Base-by-base conservation (phyloP, 2,113 vertebrate species). In the Sander lucioperca region DNA sequence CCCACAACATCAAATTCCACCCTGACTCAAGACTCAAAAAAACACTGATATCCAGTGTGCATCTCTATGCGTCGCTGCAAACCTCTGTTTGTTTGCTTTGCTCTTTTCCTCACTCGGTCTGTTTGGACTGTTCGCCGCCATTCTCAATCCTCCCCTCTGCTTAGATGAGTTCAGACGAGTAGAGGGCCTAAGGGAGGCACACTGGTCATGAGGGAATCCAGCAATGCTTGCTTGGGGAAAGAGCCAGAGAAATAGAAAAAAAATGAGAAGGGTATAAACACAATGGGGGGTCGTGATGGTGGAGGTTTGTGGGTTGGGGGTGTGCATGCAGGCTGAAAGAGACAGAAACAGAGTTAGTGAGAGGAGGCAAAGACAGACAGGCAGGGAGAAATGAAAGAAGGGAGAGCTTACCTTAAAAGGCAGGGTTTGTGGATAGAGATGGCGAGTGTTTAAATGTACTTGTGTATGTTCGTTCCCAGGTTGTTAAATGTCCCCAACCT, bases 361-460 rank as follows among this genome's bases (percentile, higher is more conserved):
- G 73, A 63, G 59, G 73, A 83, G 73, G 63, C 76, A 70, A 66
- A 84, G 86, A 71, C 65, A 79, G 61, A 79, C 54, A 47, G 82
- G n/a, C 53, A 53, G 65, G 77, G 77, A 66, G 79, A 81, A 47
- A 69, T 76, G 82, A 70, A 79, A 86, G 57, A 43, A 43, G 61
- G 43, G 88, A 92, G 85, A 88, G 82, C 84, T 92, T 93, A 91
- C 94, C 94, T 94, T 95, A 95, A 94, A 95, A 94, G 95, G 95
- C 88, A 91, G 72, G 94, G 93, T 95, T 94, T 93, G 91, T 82
- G 69, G 91, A 93, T 80, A 74, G 85, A 89, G 82, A 80, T 69
- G 82, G 84, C 73, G 19, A 76, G 71, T 92, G 87, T 91, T 92
- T 91, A 84, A 92, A 91, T 79, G 61, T 66, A 66, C 74, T 68